A percentile compares a stretch with the other conserved stretches of the same genome.
Conservation (phyloP, 1,140 invertebrate genomes). For the Brachionus rubens region DNA sequence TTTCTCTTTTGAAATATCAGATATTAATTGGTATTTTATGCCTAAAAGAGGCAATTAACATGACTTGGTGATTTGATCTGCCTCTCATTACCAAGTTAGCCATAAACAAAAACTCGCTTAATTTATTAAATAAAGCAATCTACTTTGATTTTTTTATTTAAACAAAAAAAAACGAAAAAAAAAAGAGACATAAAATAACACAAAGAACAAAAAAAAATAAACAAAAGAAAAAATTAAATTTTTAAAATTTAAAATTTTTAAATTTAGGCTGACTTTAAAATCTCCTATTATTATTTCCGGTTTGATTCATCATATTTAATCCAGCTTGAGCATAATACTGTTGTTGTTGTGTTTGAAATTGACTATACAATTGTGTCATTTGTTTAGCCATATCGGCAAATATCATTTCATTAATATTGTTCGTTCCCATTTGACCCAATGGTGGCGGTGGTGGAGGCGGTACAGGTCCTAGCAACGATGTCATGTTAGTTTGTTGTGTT, state of each 20-base stretch:
- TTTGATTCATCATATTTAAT: neutral
- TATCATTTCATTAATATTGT: slow-evolving; percentile 26
- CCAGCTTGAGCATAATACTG: neutral
- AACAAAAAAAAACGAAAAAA: neutral
- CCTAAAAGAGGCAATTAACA: too few species aligned
- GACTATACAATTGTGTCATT: slow-evolving; percentile 30
- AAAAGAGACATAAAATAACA: too few species aligned
- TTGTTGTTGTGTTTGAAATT: slow-evolving; percentile 34
- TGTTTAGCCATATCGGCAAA: slow-evolving; percentile 39
- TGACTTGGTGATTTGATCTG: too few species aligned
- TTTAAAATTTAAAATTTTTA: neutral
- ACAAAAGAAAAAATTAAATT: slow-evolving; percentile 8
- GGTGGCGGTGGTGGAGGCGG: neutral
- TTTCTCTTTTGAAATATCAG: too few species aligned
- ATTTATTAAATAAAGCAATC: too few species aligned
- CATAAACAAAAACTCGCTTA: too few species aligned
- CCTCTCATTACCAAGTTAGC: too few species aligned
- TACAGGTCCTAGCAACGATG: neutral
- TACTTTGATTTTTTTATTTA: neutral
- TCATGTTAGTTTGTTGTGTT: neutral
- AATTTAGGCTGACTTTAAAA: neutral
- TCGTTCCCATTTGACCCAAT: slow-evolving; percentile 1
- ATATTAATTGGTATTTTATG: too few species aligned
- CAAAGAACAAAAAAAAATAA: neutral
- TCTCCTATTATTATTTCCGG: neutral